Evolutionary conservation across 2,113 vertebrate genomes (phyloP), one percentile per base, ranked within the genome.

Genomic region (Dasyornis broadbenti): DNA sequence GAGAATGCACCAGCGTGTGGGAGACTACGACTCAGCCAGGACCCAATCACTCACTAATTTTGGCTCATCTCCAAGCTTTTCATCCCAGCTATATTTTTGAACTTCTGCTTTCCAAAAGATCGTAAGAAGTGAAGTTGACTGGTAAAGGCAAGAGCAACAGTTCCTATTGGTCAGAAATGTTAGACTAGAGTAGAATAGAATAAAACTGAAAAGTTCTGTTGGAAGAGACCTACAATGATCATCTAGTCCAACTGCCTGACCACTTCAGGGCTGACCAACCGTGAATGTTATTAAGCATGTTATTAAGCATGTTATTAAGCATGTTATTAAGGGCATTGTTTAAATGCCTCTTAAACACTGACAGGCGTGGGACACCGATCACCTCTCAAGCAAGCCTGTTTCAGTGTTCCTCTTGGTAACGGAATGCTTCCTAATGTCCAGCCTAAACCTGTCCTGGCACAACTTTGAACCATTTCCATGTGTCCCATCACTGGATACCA

Each of bases 211-310:
- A 7, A 13, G 7, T 40, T 31, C 12, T n/a, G 2, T 31, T 59
- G 21, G 35, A 81, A 68, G 11, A 5, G 35, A 35, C 33, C 13
- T 56, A 16, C 22, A 69, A 4, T 0, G 4, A n/a, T 9, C 10
- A 9, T 6, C 24, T 40, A 10, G 1, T 81, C 39, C n/a, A 60
- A 8, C 15, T 73, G 33, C 6, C 17, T 3, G 0, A 28, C 1
- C 2, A 15, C 3, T 49, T 37, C 26, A 64, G 39, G 6, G 11
- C 45, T 77, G 39, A 73, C 33, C 30, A 73, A 40, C 33, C 72
- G 2, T 87, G 10, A 7, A 31, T 4, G 4, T 37, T 52, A 9
- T n/a, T 60, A 31, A 78, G 21, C 8, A 31, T 4, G 4, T 37
- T 52, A 9, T n/a, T 60, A 31, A 78, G 21, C n/a, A n/a, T n/a